Evolutionary conservation across 2,113 vertebrate genomes (phyloP), one percentile per base, ranked within the genome.

Genomic region (Gasterosteus aculeatus): DNA sequence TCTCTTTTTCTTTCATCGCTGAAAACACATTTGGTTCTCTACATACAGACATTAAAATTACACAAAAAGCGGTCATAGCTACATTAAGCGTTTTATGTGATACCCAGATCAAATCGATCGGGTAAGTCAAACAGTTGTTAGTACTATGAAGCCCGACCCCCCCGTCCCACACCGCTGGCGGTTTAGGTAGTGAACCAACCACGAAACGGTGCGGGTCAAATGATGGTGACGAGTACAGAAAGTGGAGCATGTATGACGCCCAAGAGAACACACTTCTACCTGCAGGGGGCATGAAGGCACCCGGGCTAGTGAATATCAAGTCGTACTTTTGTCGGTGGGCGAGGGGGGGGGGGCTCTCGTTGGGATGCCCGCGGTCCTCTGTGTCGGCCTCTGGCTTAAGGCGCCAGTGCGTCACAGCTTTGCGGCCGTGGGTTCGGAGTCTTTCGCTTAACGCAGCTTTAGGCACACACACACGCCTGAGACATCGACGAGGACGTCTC

Each of bases 401-500:
- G 44, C 42, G 19, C 6, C 33, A 18, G 22, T 26, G 10, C 38
- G 29, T 38, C 22, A 15, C 19, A 53, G 58, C 58, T 41, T 62
- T 26, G 76, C 46, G 63, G 64, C 51, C 42, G 14, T 59, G 35
- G n/a, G 26, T 81, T 51, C 69, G 33, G 53, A 74, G 60, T 76
- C 35, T 51, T 54, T 77, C n/a, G 10, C 73, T 82, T 56, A 69
- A 72, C 38, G 80, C 68, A 77, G 72, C 72, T 75, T 81, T 71
- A 81, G 65, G 56, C 19, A 26, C 22, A 26, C 22, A 62, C 56
- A 74, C 54, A 83, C 39, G 22, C 66, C 72, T 75, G 9, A 77
- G 22, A 81, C 51, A 85, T 84, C 68, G 78, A 76, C 31, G 77
- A 79, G 4, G 72, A 82, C 57, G 74, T 69, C 19, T 80, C 41